A percentile compares a stretch with the other conserved stretches of the same genome.
phyloP scores from a whole-genome alignment of 2,888 invertebrate species.

The Volucella inanis region DNA sequence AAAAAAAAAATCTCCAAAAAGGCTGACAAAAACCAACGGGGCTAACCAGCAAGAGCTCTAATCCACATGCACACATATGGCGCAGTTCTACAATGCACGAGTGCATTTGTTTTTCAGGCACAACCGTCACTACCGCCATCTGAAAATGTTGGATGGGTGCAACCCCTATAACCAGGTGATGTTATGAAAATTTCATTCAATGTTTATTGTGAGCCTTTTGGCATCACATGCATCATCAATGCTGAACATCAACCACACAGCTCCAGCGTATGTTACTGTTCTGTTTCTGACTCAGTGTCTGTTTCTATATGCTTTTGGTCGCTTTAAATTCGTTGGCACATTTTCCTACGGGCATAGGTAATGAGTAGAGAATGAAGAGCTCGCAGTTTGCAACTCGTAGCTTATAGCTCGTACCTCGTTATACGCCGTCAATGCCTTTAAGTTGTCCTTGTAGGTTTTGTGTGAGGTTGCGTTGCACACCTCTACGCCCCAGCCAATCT shows the following conservation, averaged over 20 bases:
- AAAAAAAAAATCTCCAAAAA: conserved; percentile 3
- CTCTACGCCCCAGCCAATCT: conserved; percentile 31
- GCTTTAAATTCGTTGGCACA: conserved; percentile 32
- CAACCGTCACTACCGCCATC: conserved; percentile 8
- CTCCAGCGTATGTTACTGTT: background rate
- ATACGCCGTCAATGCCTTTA: conserved; percentile 26
- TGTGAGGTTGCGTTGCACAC: background rate
- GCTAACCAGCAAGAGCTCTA: conserved; percentile 11
- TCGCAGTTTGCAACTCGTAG: background rate
- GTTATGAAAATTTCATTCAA: conserved; percentile 61
- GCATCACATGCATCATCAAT: conserved; percentile 65
- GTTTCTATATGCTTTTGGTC: conserved; percentile 14
- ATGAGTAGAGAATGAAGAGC: conserved; percentile 40
- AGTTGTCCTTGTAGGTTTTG: conserved; percentile 37
- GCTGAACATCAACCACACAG: conserved; percentile 57
- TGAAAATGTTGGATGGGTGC: background rate
- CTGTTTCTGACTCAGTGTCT: conserved; percentile 2
- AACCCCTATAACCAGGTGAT: conserved; percentile 19
- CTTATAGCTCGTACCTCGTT: conserved; percentile 8
- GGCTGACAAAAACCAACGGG: background rate
- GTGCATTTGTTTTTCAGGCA: conserved; percentile 61
- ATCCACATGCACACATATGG: conserved; percentile 28
- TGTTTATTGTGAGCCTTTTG: conserved; percentile 57
- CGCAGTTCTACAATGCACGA: conserved; percentile 48
- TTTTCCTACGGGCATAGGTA: conserved; percentile 36